These are phyloP conservation scores for Ophonus ardosiacus DNA, from an alignment of 2,888 invertebrate species.

Conservation along the genomic window DNA sequence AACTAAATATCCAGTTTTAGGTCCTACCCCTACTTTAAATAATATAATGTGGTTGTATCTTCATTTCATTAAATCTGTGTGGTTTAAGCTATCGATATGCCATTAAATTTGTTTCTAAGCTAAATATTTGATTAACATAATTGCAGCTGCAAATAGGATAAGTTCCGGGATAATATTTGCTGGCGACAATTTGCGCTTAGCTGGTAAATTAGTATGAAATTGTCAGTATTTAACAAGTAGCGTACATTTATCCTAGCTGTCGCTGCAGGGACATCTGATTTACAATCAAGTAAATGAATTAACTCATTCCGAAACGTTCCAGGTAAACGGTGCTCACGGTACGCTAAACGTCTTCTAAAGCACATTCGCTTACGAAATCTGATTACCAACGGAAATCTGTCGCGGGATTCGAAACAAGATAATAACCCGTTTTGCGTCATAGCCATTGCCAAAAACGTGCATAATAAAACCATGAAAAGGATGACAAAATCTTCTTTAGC, in stretches of 20 bases:
- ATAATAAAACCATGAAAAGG: slow-evolving; percentile 59
- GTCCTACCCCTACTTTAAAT: too few relatives aligned
- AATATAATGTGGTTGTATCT: too few relatives aligned
- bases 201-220: slow-evolving; percentile 25
- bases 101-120: too few relatives aligned
- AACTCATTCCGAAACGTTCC: slow-evolving; percentile 23
- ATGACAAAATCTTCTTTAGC: slow-evolving; percentile 59
- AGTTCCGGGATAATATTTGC: background rate
- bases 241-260: slow-evolving; percentile 19
- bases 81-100: too few relatives aligned
- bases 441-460: slow-evolving; percentile 36
- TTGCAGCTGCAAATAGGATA: too few relatives aligned
- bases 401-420: slow-evolving; percentile 38
- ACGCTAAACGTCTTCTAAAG: slow-evolving; percentile 34
- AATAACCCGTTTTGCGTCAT: slow-evolving; percentile 40
- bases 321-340: slow-evolving; percentile 1
- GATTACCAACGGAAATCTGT: slow-evolving; percentile 31
- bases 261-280: slow-evolving; percentile 22
- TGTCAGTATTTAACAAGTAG: slow-evolving; percentile 35
- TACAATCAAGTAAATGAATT: slow-evolving; percentile 41
- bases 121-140: too few relatives aligned
- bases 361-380: slow-evolving; percentile 35
- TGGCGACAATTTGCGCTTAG: slow-evolving; percentile 16
- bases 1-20: too few relatives aligned
- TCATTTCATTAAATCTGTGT: too few relatives aligned